phyloP scores from a whole-genome alignment of 2,888 invertebrate species.

The Pachliopta kotzebuea region DNA sequence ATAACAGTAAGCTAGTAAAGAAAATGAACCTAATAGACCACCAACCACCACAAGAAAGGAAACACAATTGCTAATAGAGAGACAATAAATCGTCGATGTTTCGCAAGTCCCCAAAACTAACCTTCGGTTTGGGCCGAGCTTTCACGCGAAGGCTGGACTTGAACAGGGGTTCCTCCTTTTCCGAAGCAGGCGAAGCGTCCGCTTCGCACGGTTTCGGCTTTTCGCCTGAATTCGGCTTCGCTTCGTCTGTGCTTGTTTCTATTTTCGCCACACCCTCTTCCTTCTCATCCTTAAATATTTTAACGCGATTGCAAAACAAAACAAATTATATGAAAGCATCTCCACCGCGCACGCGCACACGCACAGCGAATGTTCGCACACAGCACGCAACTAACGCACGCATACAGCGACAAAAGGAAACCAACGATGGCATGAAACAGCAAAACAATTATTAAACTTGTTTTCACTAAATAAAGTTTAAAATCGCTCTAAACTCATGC shows the following conservation, averaged over 20 bases:
- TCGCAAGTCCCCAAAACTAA: constrained; percentile 50
- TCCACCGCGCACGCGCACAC: constrained; percentile 47
- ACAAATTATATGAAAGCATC: constrained; percentile 44
- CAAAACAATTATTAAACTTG: constrained; percentile 57
- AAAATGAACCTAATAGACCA: constrained; percentile 18
- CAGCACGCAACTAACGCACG: constrained; percentile 43
- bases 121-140: constrained; percentile 64
- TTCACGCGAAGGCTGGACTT: constrained; percentile 72
- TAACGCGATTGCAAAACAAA: constrained; percentile 74
- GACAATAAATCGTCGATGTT: constrained; percentile 8
- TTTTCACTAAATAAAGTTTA: constrained; percentile 38
- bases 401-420: constrained; percentile 57
- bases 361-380: constrained; percentile 55
- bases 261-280: constrained; percentile 73
- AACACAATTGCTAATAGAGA: constrained; percentile 14
- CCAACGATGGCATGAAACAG: constrained; percentile 46
- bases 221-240: constrained; percentile 65
- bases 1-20: constrained; percentile 14
- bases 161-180: constrained; percentile 74
- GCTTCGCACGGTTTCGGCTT: constrained; percentile 50
- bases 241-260: constrained; percentile 72
- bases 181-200: constrained; percentile 55
- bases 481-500: constrained; percentile 22
- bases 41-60: constrained; percentile 21
- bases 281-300: constrained; percentile 64